A percentile compares a stretch with the other conserved stretches of the same genome.
Evolutionary conservation across 2,797 vertebrate genomes (phyloP).

Genomic region (Pempheris klunzingeri): DNA sequence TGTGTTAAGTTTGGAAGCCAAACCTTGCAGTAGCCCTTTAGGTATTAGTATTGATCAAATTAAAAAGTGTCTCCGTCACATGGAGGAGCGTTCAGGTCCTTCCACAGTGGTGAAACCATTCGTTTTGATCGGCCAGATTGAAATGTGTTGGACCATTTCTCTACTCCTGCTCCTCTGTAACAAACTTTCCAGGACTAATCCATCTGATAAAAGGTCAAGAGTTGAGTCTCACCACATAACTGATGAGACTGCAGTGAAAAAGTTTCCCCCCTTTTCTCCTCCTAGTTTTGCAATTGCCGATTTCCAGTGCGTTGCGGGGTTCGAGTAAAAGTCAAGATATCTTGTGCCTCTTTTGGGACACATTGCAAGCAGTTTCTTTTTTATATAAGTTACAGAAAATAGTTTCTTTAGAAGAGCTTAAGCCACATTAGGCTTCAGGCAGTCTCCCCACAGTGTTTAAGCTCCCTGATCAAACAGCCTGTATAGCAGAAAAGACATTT

Average conservation of each 20-base stretch:
- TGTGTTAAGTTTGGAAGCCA: not conserved
- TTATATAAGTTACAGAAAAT: not conserved
- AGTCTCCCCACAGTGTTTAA: not conserved
- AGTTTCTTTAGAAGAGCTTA: constrained; percentile 6
- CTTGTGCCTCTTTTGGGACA: not conserved
- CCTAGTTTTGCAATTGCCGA: not conserved
- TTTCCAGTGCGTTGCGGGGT: not conserved
- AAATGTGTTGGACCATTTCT: constrained; percentile 16
- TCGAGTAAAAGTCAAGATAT: constrained; percentile 10
- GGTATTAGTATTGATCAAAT: not conserved
- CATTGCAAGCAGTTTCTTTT: not conserved
- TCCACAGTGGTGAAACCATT: not conserved
- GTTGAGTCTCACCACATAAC: constrained; percentile 36
- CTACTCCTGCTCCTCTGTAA: not conserved
- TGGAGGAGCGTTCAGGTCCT: not conserved
- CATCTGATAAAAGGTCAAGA: constrained; percentile 50
- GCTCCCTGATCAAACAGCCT: not conserved
- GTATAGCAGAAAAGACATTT: constrained; percentile 8
- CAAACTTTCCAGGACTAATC: constrained; percentile 44
- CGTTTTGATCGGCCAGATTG: constrained; percentile 4
- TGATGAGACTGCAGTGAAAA: constrained; percentile 19
- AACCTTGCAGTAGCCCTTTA: not conserved
- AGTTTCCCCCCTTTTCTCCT: not conserved
- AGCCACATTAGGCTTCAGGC: not conserved
- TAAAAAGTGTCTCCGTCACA: not conserved